Base-by-base conservation (phyloP, 2,888 invertebrate species). In the Leucophora obtusa region DNA sequence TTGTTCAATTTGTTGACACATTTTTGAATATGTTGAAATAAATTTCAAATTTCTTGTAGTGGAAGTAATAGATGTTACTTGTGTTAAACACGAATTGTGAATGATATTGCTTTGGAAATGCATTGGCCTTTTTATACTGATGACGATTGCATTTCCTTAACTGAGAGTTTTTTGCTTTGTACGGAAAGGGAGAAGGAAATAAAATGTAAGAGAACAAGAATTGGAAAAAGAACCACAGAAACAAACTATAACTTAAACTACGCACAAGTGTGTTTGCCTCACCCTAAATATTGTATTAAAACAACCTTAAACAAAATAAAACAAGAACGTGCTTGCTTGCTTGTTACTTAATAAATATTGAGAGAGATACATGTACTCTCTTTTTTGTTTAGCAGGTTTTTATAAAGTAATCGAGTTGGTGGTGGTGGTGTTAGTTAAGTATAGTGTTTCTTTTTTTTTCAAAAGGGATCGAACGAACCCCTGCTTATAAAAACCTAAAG, bases 1-100 rank as follows among this genome's bases (percentile, higher is more conserved):
- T 78, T 81, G 81, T 82, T 80, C 59, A 76, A 86, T 83, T 88
- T 89, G 87, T 84, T 89, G 89, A 84, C 87, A 88, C 89, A 89
- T 89, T 84, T 86, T 82, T 51, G 38, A 38, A 24, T 14, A 18
- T 18, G 14, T 38, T 60, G 15, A 28, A 28, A 38, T 38, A 38
- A 38, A 38, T 38, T 38, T 38, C 38, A 38, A 38, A 11, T 38
- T 38, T 38, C 38, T 21, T 24, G 10, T 53, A 17, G 21, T 56
- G 47, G 54, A 18, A 63, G 43, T 47, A 70, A 58, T 83, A 74
- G 80, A 82, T 87, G 85, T 85, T 86, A 82, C 85, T 86, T 83
- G 84, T 82, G 84, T 85, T 85, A 85, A 84, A 84, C 88, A 86
- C 87, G 85, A 85, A 83, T 85, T 86, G 86, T 86, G 88, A 89